These are phyloP conservation scores for Cartodere bifasciata DNA, from an alignment of 2,888 invertebrate species.

Conservation along the genomic window DNA sequence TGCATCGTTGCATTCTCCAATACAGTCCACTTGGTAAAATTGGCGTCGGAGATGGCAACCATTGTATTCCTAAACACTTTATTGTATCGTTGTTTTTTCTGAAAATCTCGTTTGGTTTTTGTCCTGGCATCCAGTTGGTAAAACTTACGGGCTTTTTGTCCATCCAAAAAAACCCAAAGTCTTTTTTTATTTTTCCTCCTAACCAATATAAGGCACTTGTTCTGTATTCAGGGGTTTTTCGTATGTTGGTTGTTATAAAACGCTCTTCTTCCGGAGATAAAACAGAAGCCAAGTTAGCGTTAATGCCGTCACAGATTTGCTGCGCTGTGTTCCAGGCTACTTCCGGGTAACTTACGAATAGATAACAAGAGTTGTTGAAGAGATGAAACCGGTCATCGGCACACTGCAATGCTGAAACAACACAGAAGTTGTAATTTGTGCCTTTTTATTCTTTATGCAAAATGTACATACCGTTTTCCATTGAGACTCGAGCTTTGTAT, in stretches of 20 bases:
- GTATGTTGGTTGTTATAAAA: conserved; percentile 54
- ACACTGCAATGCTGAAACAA: conserved; percentile 49
- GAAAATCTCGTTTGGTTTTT: conserved; percentile 29
- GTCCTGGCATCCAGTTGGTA: conserved; percentile 51
- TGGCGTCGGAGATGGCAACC: conserved; percentile 52
- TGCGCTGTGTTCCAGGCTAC: conserved; percentile 60
- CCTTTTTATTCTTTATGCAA: background rate
- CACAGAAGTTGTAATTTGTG: too few species aligned
- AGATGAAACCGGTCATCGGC: conserved; percentile 56
- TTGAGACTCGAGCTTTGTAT: conserved; percentile 57
- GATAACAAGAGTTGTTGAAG: conserved; percentile 60
- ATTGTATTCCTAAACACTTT: conserved; percentile 45
- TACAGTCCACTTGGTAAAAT: conserved; percentile 57
- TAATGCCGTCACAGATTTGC: conserved; percentile 58
- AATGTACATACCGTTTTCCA: conserved; percentile 56
- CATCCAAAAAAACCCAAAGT: conserved; percentile 46
- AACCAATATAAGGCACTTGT: conserved; percentile 65
- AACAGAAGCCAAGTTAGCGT: conserved; percentile 57
- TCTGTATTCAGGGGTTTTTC: conserved; percentile 57
- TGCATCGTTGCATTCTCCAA: conserved; percentile 54
- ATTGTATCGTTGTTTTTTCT: conserved; percentile 17
- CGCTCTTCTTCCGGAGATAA: conserved; percentile 55
- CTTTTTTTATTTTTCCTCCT: conserved; percentile 42
- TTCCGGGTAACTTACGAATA: conserved; percentile 63
- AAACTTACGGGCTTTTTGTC: conserved; percentile 44